Percentiles rank a stretch among this genome's conserved stretches.
phyloP scores from a whole-genome alignment of 2,797 vertebrate genomes.

The Tapera naevia region DNA sequence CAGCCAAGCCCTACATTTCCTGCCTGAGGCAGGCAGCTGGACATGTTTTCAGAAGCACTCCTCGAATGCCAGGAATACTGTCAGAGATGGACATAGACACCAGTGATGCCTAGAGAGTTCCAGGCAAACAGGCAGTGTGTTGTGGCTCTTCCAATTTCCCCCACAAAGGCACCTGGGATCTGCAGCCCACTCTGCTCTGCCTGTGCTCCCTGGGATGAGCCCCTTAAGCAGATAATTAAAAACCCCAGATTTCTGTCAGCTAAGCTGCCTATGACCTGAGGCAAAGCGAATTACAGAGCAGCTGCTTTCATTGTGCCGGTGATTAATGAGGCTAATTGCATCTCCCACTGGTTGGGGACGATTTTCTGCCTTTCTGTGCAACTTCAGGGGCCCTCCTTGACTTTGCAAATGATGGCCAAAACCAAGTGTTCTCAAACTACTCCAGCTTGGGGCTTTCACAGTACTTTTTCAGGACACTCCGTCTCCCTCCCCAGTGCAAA shows the following conservation, averaged over 20 bases:
- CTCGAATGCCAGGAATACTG: background rate
- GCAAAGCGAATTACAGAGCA: background rate
- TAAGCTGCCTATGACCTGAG: background rate
- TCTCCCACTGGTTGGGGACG: background rate
- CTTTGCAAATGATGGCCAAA: background rate
- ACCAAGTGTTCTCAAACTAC: background rate
- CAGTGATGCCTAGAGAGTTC: background rate
- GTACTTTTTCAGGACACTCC: background rate
- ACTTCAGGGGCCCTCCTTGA: background rate
- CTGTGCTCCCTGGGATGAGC: background rate
- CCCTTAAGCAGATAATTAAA: background rate
- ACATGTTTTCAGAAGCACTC: background rate
- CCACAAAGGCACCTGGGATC: background rate
- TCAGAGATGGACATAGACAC: background rate
- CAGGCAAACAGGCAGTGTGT: background rate
- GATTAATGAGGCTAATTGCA: background rate
- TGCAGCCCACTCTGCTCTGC: background rate
- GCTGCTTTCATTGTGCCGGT: background rate
- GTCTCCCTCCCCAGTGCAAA: background rate
- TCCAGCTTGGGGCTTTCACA: too few species aligned
- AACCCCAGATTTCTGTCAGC: fast-evolving
- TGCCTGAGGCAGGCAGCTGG: background rate
- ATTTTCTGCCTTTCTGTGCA: background rate
- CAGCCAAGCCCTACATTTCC: background rate
- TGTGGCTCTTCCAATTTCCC: background rate